These are phyloP conservation scores for Apotomis betuletana DNA, from an alignment of 2,888 invertebrate genomes.

Conservation along the genomic window DNA sequence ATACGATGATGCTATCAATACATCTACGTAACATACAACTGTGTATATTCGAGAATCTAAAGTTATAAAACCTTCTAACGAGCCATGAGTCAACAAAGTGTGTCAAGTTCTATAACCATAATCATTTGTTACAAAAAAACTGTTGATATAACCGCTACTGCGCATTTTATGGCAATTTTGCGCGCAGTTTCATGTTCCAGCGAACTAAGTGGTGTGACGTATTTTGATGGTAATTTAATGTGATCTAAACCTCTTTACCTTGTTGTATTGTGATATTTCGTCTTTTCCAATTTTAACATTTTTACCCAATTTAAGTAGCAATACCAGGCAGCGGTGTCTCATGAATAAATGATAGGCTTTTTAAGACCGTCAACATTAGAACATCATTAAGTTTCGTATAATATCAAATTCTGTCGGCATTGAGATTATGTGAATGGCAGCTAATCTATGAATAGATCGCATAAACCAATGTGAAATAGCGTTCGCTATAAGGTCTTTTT, in stretches of 20 bases:
- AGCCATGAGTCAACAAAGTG: conserved; percentile 44
- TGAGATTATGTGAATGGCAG: conserved; percentile 47
- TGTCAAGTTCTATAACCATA: conserved; percentile 39
- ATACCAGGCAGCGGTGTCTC: background rate
- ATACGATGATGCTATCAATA: too few species aligned
- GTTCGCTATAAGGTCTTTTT: conserved; percentile 69
- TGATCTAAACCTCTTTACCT: conserved; percentile 20
- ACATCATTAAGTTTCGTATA: background rate
- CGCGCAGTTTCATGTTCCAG: conserved; percentile 53
- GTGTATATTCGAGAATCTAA: background rate
- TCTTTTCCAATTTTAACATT: background rate
- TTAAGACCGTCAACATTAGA: too few species aligned
- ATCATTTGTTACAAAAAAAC: conserved; percentile 50
- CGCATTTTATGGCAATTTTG: conserved; percentile 57
- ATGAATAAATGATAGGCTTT: background rate
- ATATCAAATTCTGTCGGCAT: background rate
- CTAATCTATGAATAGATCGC: conserved; percentile 53
- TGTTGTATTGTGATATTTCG: conserved; percentile 9
- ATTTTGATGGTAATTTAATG: conserved; percentile 29
- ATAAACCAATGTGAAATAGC: conserved; percentile 59
- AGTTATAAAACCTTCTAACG: background rate
- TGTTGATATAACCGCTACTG: conserved; percentile 50
- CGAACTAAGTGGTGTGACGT: conserved; percentile 40
- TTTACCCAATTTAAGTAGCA: background rate
- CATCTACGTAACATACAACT: background rate